Percentiles rank a stretch among this genome's conserved stretches.
These are phyloP conservation scores for Sesamia nonagrioides DNA, from an alignment of 1,140 invertebrate genomes.

Conservation along the genomic window DNA sequence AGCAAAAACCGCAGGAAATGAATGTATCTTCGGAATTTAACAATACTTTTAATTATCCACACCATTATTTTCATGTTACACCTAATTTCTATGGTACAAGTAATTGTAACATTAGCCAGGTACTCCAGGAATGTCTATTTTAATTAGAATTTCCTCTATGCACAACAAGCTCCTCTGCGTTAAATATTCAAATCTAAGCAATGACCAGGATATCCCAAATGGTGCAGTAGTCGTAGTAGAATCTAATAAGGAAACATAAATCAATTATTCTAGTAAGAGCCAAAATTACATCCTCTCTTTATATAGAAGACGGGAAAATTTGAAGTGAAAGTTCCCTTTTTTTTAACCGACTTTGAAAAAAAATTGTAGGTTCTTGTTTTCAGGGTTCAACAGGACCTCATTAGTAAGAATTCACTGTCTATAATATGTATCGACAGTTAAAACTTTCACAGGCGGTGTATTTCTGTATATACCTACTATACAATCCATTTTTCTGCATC, in stretches of 20 bases:
- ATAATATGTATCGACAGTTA: no score
- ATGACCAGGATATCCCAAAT: conserved; percentile 26
- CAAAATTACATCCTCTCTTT: conserved; percentile 20
- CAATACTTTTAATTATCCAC: no score
- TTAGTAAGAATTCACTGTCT: no score
- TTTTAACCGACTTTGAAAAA: no score
- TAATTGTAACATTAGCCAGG: neutral
- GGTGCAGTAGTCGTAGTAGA: neutral
- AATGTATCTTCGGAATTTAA: no score
- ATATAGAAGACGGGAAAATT: neutral
- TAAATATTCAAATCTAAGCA: conserved; percentile 10
- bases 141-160: neutral
- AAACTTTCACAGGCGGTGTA: no score
- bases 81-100: neutral
- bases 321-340: neutral
- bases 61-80: no score
- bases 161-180: neutral
- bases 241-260: conserved; percentile 38
- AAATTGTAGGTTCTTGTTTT: neutral
- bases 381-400: no score
- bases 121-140: neutral
- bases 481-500: no score
- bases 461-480: no score
- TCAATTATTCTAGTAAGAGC: conserved; percentile 25
- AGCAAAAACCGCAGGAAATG: no score